These are phyloP conservation scores for Trinectes maculatus DNA, from an alignment of 2,113 vertebrate genomes.

Conservation along the genomic window DNA sequence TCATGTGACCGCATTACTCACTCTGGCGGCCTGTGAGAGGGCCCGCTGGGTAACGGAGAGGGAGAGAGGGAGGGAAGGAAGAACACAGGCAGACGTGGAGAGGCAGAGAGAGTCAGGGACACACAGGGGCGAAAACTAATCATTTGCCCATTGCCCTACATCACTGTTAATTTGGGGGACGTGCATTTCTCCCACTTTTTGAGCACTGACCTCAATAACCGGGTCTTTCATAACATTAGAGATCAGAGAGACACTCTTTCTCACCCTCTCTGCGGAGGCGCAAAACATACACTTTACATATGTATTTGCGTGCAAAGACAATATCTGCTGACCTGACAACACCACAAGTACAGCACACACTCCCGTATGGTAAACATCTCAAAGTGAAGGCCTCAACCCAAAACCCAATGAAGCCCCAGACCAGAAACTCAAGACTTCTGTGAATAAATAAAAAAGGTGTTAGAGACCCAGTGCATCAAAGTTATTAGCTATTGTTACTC, in stretches of 20 bases:
- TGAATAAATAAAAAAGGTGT: conserved; percentile 7
- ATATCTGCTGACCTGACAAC: too few species aligned
- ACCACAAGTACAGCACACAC: background rate
- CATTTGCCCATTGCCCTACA: conserved; percentile 50
- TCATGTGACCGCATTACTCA: conserved; percentile 82
- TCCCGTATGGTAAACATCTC: conserved; percentile 45
- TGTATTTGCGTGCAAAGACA: too few species aligned
- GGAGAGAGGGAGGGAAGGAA: conserved; percentile 25
- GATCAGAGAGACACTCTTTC: conserved; percentile 13
- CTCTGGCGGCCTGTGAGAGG: conserved; percentile 66
- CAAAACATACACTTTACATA: too few species aligned
- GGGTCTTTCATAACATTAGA: conserved; percentile 46
- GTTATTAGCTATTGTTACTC: too few species aligned
- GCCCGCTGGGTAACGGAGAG: conserved; percentile 41
- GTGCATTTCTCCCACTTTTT: conserved; percentile 44
- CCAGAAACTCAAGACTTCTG: conserved; percentile 50
- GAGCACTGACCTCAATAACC: conserved; percentile 59
- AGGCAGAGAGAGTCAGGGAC: conserved; percentile 31
- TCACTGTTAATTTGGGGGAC: conserved; percentile 51
- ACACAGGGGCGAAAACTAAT: conserved; percentile 33
- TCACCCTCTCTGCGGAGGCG: background rate
- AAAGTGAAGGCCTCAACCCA: conserved; percentile 42
- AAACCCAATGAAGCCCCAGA: conserved; percentile 36
- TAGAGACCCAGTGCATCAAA: background rate
- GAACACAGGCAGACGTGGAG: conserved; percentile 21